Percentiles rank a stretch among this genome's conserved stretches.
These are phyloP conservation scores for Amaurobius ferox DNA, from an alignment of 2,888 invertebrate species.

Conservation along the genomic window DNA sequence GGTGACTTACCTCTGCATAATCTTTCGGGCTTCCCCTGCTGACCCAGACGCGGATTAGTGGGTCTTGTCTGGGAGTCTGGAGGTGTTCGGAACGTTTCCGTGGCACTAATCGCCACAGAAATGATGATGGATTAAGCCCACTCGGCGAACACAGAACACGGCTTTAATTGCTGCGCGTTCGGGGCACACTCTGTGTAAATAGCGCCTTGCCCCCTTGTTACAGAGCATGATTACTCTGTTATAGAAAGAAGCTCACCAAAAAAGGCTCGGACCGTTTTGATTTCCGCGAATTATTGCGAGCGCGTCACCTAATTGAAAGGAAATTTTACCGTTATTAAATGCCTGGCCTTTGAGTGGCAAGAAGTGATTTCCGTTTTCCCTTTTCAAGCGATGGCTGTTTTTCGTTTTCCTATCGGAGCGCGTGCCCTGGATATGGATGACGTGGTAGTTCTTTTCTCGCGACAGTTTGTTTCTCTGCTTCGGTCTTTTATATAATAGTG, in stretches of 20 bases:
- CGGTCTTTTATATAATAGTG: too few species aligned
- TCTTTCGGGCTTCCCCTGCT: background rate
- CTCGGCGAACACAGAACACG: slow-evolving; percentile 48
- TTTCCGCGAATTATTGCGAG: background rate
- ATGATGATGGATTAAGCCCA: slow-evolving; percentile 67
- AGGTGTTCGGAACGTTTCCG: slow-evolving; percentile 17
- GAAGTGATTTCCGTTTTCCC: too few species aligned
- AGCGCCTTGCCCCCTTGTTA: slow-evolving; percentile 21
- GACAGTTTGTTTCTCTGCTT: too few species aligned
- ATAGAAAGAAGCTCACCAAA: background rate
- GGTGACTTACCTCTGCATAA: background rate
- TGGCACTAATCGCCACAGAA: slow-evolving; percentile 45
- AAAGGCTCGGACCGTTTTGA: background rate
- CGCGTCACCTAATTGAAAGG: background rate
- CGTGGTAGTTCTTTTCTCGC: too few species aligned
- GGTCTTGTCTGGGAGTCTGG: slow-evolving; percentile 32
- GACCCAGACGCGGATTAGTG: slow-evolving; percentile 32
- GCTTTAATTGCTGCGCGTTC: slow-evolving; percentile 50
- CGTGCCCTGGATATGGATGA: too few species aligned
- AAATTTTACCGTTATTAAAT: background rate
- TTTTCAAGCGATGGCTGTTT: too few species aligned
- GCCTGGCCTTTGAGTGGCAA: too few species aligned
- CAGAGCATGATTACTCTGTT: slow-evolving; percentile 14
- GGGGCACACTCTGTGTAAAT: slow-evolving; percentile 28
- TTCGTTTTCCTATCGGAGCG: too few species aligned